A percentile compares a stretch with the other conserved stretches of the same genome.
Conservation (phyloP, 2,888 invertebrate species). For the Drosophila hamatofila region DNA sequence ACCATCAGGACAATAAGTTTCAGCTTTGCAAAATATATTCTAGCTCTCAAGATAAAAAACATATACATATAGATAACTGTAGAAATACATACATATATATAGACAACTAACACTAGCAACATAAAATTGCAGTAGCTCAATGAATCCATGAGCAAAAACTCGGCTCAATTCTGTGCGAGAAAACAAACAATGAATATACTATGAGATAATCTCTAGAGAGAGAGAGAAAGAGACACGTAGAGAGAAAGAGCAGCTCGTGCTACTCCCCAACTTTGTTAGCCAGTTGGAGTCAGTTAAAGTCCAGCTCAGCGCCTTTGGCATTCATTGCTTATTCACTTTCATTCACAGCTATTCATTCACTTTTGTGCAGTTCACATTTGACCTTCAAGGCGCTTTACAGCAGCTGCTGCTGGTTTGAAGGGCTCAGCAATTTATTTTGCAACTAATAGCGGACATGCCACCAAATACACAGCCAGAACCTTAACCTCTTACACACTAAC, state of each 20-base stretch:
- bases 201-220: not conserved
- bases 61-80: too few relatives aligned
- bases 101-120: too few relatives aligned
- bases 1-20: not conserved
- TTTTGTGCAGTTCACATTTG: constrained; percentile 52
- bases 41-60: too few relatives aligned
- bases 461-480: not conserved
- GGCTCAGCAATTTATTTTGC: constrained; percentile 65
- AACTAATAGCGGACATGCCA: constrained; percentile 63
- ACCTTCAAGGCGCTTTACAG: constrained; percentile 48
- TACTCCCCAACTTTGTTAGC: not conserved
- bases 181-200: not conserved
- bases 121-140: not conserved
- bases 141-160: not conserved
- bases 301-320: not conserved
- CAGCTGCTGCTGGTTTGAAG: constrained; percentile 19
- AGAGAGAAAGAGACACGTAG: not conserved
- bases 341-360: constrained; percentile 5
- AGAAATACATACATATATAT: too few relatives aligned
- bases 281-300: not conserved
- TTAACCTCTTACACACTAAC: not conserved
- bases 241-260: not conserved
- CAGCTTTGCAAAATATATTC: too few relatives aligned
- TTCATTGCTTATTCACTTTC: constrained; percentile 11
- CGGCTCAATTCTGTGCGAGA: not conserved